Percentiles rank a stretch among this genome's conserved stretches.
Conservation (phyloP, 2,888 invertebrate genomes). For the Trichopoda pennipes region DNA sequence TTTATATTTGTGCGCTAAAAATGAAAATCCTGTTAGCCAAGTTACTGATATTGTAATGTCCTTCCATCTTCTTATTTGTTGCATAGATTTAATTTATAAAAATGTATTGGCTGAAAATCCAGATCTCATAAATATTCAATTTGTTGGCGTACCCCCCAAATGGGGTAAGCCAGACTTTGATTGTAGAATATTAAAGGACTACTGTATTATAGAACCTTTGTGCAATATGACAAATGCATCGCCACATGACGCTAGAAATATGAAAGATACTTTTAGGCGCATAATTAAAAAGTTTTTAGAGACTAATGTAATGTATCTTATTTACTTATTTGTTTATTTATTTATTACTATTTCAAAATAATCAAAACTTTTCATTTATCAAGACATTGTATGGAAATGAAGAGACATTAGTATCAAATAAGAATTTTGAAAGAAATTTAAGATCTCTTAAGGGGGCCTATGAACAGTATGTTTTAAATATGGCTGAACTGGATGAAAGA, state of each 20-base stretch:
- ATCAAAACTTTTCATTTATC: not conserved
- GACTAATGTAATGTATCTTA: constrained; percentile 77
- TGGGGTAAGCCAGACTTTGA: constrained; percentile 84
- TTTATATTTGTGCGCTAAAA: constrained; percentile 93
- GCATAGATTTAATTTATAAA: constrained; percentile 93
- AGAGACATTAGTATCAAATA: constrained; percentile 87
- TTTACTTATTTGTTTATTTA: constrained; percentile 7
- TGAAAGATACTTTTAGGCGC: constrained; percentile 92
- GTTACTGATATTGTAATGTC: constrained; percentile 97
- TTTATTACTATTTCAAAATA: not conserved
- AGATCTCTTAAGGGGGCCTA: constrained; percentile 93
- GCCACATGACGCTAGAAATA: constrained; percentile 92
- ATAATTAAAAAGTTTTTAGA: constrained; percentile 85
- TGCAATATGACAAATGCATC: constrained; percentile 91
- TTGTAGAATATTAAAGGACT: constrained; percentile 82
- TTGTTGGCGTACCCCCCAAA: constrained; percentile 88
- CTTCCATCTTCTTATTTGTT: constrained; percentile 93
- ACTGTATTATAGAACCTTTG: constrained; percentile 91
- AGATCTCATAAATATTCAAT: constrained; percentile 92
- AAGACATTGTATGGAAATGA: constrained; percentile 88
- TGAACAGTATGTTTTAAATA: constrained; percentile 93
- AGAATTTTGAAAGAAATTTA: constrained; percentile 91
- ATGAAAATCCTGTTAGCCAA: constrained; percentile 88
- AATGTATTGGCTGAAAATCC: constrained; percentile 91
- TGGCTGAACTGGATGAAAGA: constrained; percentile 97